phyloP scores from a whole-genome alignment of 2,113 vertebrate species.

The Ia io region DNA sequence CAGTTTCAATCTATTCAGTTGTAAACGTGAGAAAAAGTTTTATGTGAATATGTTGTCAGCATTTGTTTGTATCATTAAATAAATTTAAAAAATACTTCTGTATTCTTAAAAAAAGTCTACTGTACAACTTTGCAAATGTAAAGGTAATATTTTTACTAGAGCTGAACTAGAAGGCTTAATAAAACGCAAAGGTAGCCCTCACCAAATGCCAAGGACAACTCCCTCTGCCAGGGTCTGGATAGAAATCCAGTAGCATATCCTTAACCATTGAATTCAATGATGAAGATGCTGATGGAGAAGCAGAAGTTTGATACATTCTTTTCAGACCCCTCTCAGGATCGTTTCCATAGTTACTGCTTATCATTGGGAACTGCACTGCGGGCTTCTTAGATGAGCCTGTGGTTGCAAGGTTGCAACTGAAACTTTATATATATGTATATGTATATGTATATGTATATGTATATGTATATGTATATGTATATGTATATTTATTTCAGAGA shows the following conservation, averaged over 20 bases:
- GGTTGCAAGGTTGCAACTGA: slow-evolving; percentile 26
- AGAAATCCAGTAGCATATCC: slow-evolving; percentile 1
- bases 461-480: no score
- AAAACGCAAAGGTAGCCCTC: background rate
- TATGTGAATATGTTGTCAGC: background rate
- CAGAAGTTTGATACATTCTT: slow-evolving; percentile 23
- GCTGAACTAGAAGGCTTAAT: background rate
- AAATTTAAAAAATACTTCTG: background rate
- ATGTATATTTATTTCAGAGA: no score
- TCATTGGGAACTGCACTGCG: background rate
- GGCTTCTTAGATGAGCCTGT: background rate
- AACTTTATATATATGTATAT: background rate
- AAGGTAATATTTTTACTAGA: background rate
- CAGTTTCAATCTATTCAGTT: background rate
- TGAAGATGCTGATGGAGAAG: background rate
- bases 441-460: no score
- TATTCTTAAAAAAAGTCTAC: background rate
- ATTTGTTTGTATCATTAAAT: background rate
- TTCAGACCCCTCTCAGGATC: background rate
- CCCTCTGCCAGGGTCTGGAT: background rate
- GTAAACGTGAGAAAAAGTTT: background rate
- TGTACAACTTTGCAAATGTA: background rate
- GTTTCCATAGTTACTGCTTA: background rate
- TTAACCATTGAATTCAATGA: background rate
- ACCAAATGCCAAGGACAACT: slow-evolving; percentile 1